Conservation (phyloP, 2,888 invertebrate species). For the Serripes groenlandicus region DNA sequence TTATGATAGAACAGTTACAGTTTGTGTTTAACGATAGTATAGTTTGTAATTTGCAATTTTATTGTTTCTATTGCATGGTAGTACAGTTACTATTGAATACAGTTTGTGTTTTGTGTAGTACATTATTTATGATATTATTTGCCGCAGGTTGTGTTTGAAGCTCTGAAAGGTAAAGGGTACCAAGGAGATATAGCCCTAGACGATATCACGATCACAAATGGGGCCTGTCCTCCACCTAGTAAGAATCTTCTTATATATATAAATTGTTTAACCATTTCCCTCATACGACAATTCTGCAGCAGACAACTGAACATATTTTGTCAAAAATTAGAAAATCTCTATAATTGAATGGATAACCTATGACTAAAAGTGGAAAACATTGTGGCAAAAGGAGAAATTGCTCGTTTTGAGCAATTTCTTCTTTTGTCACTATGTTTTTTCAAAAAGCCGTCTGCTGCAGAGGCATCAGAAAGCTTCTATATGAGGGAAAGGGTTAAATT, state of each 20-base stretch:
- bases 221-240: conserved; percentile 71
- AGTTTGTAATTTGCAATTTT: no score
- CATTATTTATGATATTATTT: no score
- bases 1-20: no score
- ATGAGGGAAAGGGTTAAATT: not conserved
- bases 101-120: no score
- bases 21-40: no score
- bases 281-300: not conserved
- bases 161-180: conserved; percentile 76
- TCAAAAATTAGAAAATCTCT: not conserved
- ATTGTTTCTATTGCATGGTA: no score
- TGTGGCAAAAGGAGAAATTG: no score
- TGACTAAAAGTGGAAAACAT: no score
- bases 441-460: not conserved
- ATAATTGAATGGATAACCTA: no score
- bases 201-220: conserved; percentile 80
- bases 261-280: not conserved
- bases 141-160: conserved; percentile 84
- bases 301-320: not conserved
- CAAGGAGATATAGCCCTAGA: conserved; percentile 85
- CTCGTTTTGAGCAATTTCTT: not conserved
- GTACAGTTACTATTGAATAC: no score
- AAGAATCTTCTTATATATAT: not conserved
- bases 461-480: not conserved
- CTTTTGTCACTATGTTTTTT: not conserved